Conservation (phyloP, 2,113 vertebrate species). For the Corvus cornix region DNA sequence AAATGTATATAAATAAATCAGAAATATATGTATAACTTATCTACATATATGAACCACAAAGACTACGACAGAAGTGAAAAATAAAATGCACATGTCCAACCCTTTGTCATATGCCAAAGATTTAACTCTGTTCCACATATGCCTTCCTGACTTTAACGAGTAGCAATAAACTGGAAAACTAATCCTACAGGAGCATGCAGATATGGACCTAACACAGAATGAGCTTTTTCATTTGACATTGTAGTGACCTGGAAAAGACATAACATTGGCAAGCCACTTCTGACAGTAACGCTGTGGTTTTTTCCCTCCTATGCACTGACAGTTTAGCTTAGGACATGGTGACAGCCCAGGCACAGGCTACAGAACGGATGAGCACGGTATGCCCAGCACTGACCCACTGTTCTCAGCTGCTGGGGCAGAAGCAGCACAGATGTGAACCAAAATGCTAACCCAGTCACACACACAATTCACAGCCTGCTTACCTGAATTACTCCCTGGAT, state of each 20-base stretch:
- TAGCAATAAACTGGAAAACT: background rate
- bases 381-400: background rate
- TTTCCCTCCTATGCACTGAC: background rate
- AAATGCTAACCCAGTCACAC: background rate
- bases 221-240: background rate
- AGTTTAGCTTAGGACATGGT: background rate
- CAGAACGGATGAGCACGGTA: rapidly evolving
- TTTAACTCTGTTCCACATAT: background rate
- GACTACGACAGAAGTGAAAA: background rate
- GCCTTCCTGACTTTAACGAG: background rate
- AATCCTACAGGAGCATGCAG: background rate
- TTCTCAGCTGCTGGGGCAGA: background rate
- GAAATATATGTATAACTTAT: background rate
- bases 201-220: background rate
- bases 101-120: background rate
- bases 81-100: background rate
- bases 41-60: background rate
- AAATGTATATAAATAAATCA: background rate
- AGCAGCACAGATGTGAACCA: background rate
- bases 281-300: background rate
- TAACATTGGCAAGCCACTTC: background rate
- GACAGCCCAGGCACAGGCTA: background rate
- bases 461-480: background rate
- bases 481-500: background rate
- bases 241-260: background rate